Evolutionary conservation across 2,113 vertebrate genomes (phyloP).

Genomic region (Aepyceros melampus): DNA sequence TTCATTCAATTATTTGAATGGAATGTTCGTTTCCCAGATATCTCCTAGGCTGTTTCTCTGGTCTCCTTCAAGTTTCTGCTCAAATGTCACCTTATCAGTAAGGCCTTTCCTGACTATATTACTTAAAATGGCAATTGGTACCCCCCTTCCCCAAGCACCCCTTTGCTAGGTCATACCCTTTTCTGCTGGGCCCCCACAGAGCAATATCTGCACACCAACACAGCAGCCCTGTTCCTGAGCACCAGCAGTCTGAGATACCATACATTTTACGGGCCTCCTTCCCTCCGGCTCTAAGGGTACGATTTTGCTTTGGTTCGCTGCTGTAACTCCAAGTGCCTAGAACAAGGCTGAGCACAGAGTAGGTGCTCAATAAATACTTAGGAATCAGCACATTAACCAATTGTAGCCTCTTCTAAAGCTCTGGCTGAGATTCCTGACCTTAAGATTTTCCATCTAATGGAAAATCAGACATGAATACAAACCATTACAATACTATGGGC

Average conservation of each 20-base stretch:
- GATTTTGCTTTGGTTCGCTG: background rate
- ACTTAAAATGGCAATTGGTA: slow-evolving; percentile 15
- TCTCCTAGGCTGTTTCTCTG: background rate
- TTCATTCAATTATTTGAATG: background rate
- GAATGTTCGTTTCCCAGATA: slow-evolving; percentile 23
- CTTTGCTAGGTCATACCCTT: background rate
- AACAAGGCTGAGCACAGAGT: background rate
- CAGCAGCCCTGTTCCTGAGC: background rate
- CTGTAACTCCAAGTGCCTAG: background rate
- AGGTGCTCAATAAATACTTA: background rate
- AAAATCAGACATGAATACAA: background rate
- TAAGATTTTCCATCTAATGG: background rate
- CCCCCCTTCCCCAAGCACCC: background rate
- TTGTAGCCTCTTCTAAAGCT: background rate
- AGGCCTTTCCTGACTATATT: background rate
- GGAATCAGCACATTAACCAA: background rate
- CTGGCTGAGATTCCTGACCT: background rate
- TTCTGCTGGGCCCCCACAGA: background rate
- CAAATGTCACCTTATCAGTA: slow-evolving; percentile 2
- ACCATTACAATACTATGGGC: background rate
- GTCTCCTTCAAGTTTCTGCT: slow-evolving; percentile 17
- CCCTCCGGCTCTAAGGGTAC: background rate
- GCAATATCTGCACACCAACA: background rate
- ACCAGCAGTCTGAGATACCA: background rate
- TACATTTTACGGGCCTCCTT: background rate